Conservation (phyloP, 2,113 vertebrate genomes). For the Clinocottus analis region DNA sequence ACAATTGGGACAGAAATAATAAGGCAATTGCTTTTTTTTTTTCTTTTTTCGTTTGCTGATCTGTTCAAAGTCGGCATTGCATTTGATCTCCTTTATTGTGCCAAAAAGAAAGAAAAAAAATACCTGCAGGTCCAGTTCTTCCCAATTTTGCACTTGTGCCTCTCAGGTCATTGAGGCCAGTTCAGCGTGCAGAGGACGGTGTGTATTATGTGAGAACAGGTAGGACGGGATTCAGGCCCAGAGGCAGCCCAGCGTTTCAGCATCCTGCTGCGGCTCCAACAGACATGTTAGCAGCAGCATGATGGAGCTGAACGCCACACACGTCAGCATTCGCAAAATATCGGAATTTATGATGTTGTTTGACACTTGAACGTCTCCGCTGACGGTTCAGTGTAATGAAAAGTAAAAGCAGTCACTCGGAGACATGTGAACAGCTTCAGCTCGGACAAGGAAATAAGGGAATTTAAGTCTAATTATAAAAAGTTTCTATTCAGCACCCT, state of each 20-base stretch:
- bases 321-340: conserved; percentile 1
- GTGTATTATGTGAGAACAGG: conserved; percentile 66
- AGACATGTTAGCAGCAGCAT: not conserved
- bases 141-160: conserved; percentile 22
- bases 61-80: not conserved
- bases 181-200: conserved; percentile 38
- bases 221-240: conserved; percentile 68
- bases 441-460: conserved; percentile 25
- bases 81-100: not conserved
- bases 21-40: not conserved
- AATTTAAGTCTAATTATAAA: conserved; percentile 32
- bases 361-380: conserved; percentile 20
- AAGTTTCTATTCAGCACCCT: conserved; percentile 19
- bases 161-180: conserved; percentile 61
- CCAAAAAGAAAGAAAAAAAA: conserved; percentile 3
- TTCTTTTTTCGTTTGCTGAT: not conserved
- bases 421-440: conserved; percentile 33
- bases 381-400: conserved; percentile 24
- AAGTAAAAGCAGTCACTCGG: conserved; percentile 24
- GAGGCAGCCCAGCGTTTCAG: conserved; percentile 30
- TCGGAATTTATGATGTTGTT: not conserved
- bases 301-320: conserved; percentile 11
- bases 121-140: conserved; percentile 15
- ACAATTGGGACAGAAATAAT: not conserved
- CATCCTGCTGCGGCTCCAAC: conserved; percentile 35